Conservation (phyloP, 2,113 vertebrate species). For the Apistogramma diplotaenia region DNA sequence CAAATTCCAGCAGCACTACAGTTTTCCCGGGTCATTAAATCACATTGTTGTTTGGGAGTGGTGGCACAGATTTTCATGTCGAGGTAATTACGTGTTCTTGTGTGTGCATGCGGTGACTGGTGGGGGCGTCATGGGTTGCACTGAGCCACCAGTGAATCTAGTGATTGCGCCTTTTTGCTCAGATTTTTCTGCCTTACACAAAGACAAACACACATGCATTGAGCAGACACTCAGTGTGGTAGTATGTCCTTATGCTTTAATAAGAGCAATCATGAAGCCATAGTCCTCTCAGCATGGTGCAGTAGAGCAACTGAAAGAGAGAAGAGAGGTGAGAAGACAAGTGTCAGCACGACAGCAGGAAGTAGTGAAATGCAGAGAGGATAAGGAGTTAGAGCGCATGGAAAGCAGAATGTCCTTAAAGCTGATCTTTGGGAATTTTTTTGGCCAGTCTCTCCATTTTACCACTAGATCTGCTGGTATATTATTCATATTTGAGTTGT, state of each 20-base stretch:
- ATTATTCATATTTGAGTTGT: neutral
- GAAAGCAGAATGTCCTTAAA: slow-evolving; percentile 4
- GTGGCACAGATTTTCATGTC: neutral
- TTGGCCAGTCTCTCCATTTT: neutral
- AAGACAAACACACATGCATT: neutral
- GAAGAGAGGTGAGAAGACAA: slow-evolving; percentile 37
- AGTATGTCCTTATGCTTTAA: slow-evolving; percentile 44
- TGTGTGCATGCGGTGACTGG: slow-evolving; percentile 20
- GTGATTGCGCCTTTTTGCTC: neutral
- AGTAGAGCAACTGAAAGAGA: slow-evolving; percentile 26
- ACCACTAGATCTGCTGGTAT: neutral
- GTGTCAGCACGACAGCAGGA: slow-evolving; percentile 33
- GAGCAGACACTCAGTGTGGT: slow-evolving; percentile 16
- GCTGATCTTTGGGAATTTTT: neutral
- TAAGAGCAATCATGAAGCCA: slow-evolving; percentile 52
- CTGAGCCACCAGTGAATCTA: slow-evolving; percentile 12
- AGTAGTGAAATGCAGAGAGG: neutral
- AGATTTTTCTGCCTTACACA: neutral
- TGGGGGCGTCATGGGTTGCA: slow-evolving; percentile 2
- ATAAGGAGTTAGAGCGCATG: neutral
- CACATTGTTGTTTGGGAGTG: neutral
- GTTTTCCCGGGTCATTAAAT: neutral
- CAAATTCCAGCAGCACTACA: neutral
- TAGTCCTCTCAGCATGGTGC: slow-evolving; percentile 25
- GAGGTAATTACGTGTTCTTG: neutral